These are phyloP conservation scores for Nomada goodeniana DNA, from an alignment of 2,888 invertebrate genomes.

Conservation along the genomic window DNA sequence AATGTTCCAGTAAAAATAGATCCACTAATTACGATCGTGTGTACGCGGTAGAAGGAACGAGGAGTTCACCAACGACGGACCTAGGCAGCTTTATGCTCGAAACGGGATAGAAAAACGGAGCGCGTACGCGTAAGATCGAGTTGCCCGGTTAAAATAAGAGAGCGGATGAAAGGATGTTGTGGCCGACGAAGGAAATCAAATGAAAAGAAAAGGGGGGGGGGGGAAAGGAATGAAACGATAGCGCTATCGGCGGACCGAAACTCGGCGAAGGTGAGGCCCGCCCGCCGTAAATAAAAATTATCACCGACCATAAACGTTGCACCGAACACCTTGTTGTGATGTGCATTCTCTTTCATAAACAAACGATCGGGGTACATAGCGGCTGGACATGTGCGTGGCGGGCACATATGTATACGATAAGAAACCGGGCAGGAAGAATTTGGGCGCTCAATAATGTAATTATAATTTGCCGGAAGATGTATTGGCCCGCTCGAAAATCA, in stretches of 20 bases:
- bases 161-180: constrained; percentile 62
- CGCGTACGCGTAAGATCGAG: constrained; percentile 16
- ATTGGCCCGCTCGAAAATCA: too few species aligned
- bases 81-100: not conserved
- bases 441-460: not conserved
- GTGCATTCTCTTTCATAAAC: constrained; percentile 21
- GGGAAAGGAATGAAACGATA: constrained; percentile 29
- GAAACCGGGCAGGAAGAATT: not conserved
- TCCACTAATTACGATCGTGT: not conserved
- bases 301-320: constrained; percentile 18
- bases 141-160: constrained; percentile 38
- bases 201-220: not conserved
- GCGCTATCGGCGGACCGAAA: constrained; percentile 53
- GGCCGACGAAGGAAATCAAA: constrained; percentile 60
- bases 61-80: too few species aligned
- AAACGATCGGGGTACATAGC: not conserved
- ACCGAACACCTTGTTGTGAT: constrained; percentile 23
- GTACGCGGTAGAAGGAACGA: too few species aligned
- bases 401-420: too few species aligned
- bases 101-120: constrained; percentile 23
- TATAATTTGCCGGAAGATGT: too few species aligned
- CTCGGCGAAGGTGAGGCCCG: constrained; percentile 45
- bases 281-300: constrained; percentile 52
- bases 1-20: not conserved
- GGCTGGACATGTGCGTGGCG: too few species aligned